Conservation (phyloP, 2,888 invertebrate genomes). For the Epinotia brunnichana region DNA sequence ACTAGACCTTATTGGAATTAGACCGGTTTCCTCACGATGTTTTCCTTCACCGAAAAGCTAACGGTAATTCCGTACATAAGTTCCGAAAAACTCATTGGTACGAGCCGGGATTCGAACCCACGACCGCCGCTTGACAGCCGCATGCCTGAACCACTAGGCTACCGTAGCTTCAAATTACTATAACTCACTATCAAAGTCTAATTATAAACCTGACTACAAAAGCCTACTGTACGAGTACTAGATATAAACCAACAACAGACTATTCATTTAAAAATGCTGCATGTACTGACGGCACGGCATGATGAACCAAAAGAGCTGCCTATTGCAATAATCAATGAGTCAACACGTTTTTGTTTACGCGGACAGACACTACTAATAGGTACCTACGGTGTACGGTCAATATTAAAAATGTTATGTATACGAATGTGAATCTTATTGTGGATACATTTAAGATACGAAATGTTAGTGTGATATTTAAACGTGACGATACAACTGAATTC, state of each 20-base stretch:
- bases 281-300: conserved; percentile 6
- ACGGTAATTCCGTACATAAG: no score
- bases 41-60: no score
- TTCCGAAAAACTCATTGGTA: no score
- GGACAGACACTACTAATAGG: conserved; percentile 1
- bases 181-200: conserved; percentile 12
- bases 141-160: no score
- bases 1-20: no score
- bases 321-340: conserved; percentile 25
- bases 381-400: no score
- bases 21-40: no score
- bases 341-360: conserved; percentile 24
- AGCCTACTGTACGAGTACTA: not conserved
- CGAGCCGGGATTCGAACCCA: no score
- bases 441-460: not conserved
- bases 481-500: not conserved
- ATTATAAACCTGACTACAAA: conserved; percentile 21
- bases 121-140: no score
- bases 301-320: conserved; percentile 3
- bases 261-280: conserved; percentile 16
- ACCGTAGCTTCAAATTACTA: no score
- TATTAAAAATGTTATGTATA: not conserved
- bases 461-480: not conserved
- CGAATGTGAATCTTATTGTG: not conserved
- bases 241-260: conserved; percentile 9